A percentile compares a stretch with the other conserved stretches of the same genome.
Evolutionary conservation across 2,888 invertebrate species (phyloP).

Genomic region (Hypercompe scribonia): DNA sequence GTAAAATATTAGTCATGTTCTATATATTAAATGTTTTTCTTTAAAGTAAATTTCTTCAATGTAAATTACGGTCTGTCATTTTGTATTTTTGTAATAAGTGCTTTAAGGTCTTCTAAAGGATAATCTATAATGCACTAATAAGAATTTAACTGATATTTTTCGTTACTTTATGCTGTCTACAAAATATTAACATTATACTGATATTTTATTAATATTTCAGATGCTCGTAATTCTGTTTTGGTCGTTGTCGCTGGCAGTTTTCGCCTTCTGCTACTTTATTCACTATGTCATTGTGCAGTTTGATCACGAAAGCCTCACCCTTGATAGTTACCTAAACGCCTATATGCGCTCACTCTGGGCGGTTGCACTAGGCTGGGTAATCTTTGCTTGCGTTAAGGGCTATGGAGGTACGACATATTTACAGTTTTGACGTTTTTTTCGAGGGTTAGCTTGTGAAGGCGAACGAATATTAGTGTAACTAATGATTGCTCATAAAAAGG

Average conservation of each 20-base stretch:
- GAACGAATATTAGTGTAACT: neutral
- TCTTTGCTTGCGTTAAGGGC: slow-evolving; percentile 78
- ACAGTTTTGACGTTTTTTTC: neutral
- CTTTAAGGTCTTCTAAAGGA: neutral
- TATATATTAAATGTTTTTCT: no score
- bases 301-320: slow-evolving; percentile 53
- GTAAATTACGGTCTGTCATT: neutral
- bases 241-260: slow-evolving; percentile 56
- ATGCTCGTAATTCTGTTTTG: slow-evolving; percentile 57
- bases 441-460: neutral
- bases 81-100: neutral
- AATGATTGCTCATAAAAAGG: neutral
- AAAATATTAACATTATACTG: no score
- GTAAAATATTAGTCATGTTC: no score
- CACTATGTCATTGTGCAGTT: slow-evolving; percentile 66
- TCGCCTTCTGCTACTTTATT: slow-evolving; percentile 67
- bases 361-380: slow-evolving; percentile 73
- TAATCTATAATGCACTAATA: neutral
- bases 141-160: neutral
- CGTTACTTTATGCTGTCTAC: neutral
- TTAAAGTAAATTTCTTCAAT: neutral
- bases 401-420: slow-evolving; percentile 74
- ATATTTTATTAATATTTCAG: slow-evolving; percentile 49
- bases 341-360: slow-evolving; percentile 78
- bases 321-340: slow-evolving; percentile 69